Conservation (phyloP, 2,797 vertebrate genomes). For the Aselliscus stoliczkanus region DNA sequence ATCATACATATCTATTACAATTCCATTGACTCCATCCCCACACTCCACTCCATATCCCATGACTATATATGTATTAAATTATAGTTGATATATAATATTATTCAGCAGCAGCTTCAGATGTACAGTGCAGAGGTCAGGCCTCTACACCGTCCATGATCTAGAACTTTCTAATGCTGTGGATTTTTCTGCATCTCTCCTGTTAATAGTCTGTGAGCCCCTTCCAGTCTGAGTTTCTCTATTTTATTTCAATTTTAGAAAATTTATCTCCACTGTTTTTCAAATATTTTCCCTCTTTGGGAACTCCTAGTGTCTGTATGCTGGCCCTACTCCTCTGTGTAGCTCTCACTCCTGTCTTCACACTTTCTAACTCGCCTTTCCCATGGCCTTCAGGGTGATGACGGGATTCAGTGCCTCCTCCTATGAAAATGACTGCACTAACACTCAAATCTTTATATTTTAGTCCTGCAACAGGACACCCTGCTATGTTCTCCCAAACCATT, state of each 20-base stretch:
- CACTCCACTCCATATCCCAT: too few relatives aligned
- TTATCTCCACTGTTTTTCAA: not conserved
- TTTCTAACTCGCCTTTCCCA: not conserved
- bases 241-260: not conserved
- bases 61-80: too few relatives aligned
- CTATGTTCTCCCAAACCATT: not conserved
- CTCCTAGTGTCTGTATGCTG: too few relatives aligned
- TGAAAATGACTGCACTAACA: too few relatives aligned
- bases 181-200: not conserved
- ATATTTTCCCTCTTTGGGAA: not conserved
- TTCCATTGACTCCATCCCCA: too few relatives aligned
- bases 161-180: not conserved
- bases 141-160: too few relatives aligned
- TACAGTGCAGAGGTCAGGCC: too few relatives aligned
- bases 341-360: not conserved
- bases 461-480: too few relatives aligned
- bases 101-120: too few relatives aligned
- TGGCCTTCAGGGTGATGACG: not conserved
- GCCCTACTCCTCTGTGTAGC: not conserved
- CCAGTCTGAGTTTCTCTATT: not conserved
- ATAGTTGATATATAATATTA: too few relatives aligned
- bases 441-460: rapidly evolving
- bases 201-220: not conserved
- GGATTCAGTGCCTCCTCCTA: not conserved
- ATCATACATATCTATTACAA: too few relatives aligned